phyloP scores from a whole-genome alignment of 1,140 invertebrate species.

The Diorhabda carinulata region DNA sequence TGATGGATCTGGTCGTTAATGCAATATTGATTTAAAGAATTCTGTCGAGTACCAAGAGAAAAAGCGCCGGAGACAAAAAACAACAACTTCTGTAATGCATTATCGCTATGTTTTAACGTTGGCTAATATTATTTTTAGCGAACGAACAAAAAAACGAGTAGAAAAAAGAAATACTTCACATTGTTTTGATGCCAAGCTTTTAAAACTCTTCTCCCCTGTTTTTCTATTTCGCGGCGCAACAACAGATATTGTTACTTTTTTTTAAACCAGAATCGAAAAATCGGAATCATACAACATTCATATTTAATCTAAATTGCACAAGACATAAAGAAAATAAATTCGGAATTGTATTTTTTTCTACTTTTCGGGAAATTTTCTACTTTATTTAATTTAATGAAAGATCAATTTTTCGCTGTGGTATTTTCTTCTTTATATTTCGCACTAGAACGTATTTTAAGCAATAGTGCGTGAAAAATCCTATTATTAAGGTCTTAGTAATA shows the following conservation, averaged over 20 bases:
- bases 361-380: too few relatives aligned
- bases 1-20: slow-evolving; percentile 31
- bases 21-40: slow-evolving; percentile 45
- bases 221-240: neutral
- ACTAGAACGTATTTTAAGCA: too few relatives aligned
- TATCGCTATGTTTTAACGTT: slow-evolving; percentile 40
- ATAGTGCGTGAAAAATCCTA: too few relatives aligned
- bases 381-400: too few relatives aligned
- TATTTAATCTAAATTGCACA: too few relatives aligned
- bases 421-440: too few relatives aligned
- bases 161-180: slow-evolving; percentile 34
- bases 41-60: slow-evolving; percentile 28
- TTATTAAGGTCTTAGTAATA: too few relatives aligned
- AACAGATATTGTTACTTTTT: slow-evolving; percentile 1
- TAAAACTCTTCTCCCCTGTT: slow-evolving; percentile 25
- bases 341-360: too few relatives aligned
- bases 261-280: neutral
- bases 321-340: too few relatives aligned
- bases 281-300: too few relatives aligned
- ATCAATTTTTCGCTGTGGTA: too few relatives aligned
- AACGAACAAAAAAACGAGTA: slow-evolving; percentile 28
- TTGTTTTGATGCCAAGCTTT: slow-evolving; percentile 40
- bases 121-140: slow-evolving; percentile 44
- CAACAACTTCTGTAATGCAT: slow-evolving; percentile 42
- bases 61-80: slow-evolving; percentile 31